These are phyloP conservation scores for Tenthredo mesomela DNA, from an alignment of 2,888 invertebrate species.

Conservation along the genomic window DNA sequence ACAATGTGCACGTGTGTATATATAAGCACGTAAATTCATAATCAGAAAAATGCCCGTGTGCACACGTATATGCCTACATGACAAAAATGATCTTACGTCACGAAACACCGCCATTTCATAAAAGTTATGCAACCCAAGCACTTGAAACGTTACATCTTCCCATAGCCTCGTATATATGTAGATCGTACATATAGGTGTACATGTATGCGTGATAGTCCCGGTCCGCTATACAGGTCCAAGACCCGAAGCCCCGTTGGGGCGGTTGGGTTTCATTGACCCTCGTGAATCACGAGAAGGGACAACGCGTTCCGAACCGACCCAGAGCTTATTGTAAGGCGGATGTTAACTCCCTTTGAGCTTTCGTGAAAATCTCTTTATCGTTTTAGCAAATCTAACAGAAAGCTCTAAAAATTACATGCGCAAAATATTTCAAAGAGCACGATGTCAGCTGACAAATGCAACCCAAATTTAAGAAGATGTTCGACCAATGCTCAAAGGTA, in stretches of 20 bases:
- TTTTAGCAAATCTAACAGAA: not conserved
- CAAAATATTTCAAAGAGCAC: no score
- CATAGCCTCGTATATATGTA: not conserved
- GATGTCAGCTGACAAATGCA: no score
- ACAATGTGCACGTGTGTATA: not conserved
- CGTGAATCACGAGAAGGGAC: slow-evolving; percentile 40
- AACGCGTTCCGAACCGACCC: not conserved
- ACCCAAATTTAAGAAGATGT: no score
- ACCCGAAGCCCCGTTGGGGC: slow-evolving; percentile 41
- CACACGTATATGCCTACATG: not conserved
- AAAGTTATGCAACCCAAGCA: slow-evolving; percentile 5
- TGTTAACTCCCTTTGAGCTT: not conserved
- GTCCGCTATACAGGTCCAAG: slow-evolving; percentile 18
- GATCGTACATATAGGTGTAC: not conserved
- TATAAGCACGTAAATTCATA: not conserved
- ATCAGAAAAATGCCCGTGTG: not conserved
- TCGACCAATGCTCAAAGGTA: no score
- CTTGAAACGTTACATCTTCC: not conserved
- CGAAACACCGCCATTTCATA: not conserved
- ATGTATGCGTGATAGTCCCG: not conserved
- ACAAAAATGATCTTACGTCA: not conserved
- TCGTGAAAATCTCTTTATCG: not conserved
- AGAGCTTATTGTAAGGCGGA: not conserved
- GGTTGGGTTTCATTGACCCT: slow-evolving; percentile 44
- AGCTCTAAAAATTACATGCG: not conserved